These are phyloP conservation scores for Silurus meridionalis DNA, from an alignment of 2,113 vertebrate species.

Conservation along the genomic window DNA sequence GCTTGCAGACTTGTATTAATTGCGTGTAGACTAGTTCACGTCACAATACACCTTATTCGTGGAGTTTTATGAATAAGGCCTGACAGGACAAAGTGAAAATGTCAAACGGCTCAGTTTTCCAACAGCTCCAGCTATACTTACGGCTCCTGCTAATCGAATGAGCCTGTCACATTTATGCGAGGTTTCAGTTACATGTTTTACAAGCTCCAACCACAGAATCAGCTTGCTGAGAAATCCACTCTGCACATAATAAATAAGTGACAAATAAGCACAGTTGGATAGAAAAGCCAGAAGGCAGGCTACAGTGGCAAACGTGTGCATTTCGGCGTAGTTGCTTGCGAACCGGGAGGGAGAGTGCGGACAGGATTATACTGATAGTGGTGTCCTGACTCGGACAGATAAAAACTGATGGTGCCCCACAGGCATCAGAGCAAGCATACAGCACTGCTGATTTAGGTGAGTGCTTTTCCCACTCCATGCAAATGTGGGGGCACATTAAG, in stretches of 20 bases:
- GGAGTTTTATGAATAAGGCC: not conserved
- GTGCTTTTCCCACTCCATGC: conserved; percentile 66
- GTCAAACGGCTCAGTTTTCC: conserved; percentile 15
- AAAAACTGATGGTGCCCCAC: conserved; percentile 71
- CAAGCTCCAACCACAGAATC: conserved; percentile 27
- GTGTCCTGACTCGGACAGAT: conserved; percentile 73
- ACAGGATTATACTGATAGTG: conserved; percentile 72
- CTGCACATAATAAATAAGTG: conserved; percentile 36
- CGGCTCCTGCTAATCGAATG: conserved; percentile 35
- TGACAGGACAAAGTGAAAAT: conserved; percentile 30
- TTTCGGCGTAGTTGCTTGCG: conserved; percentile 62
- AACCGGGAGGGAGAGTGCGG: conserved; percentile 60
- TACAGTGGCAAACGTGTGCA: conserved; percentile 44
- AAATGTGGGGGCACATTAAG: conserved; percentile 71
- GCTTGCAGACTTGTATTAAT: not conserved
- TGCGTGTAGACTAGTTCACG: not conserved
- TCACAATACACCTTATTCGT: not conserved
- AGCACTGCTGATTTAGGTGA: conserved; percentile 65
- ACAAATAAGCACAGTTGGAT: conserved; percentile 43
- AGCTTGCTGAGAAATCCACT: conserved; percentile 35
- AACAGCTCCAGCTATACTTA: conserved; percentile 4
- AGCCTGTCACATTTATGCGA: conserved; percentile 5
- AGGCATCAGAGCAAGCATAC: conserved; percentile 62
- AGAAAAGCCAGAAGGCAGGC: conserved; percentile 39
- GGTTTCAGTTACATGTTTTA: conserved; percentile 30